phyloP scores from a whole-genome alignment of 2,113 vertebrate genomes.

The Oreotrochilus melanogaster region DNA sequence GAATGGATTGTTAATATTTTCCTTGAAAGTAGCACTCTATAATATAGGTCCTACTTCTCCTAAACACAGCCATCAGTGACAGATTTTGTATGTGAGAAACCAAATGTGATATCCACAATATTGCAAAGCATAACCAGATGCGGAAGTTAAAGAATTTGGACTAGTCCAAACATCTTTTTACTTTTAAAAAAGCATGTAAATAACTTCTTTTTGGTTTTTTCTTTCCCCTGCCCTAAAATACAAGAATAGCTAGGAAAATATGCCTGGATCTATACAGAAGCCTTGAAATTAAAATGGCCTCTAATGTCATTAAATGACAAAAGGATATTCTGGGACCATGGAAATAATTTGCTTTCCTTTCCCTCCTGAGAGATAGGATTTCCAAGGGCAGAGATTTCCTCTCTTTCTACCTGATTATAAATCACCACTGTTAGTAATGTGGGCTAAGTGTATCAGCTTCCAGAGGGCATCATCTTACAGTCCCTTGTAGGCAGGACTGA shows the following conservation, averaged over 20 bases:
- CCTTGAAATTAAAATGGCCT: not conserved
- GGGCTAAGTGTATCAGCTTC: not conserved
- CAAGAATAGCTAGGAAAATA: not conserved
- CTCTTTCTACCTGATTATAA: not conserved
- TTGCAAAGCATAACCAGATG: not conserved
- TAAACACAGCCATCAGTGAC: not conserved
- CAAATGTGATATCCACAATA: not conserved
- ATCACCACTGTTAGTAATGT: not conserved
- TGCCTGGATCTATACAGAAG: not conserved
- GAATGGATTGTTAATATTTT: not conserved
- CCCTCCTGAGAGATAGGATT: not conserved
- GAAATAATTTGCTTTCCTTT: not conserved
- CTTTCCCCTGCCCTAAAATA: not conserved
- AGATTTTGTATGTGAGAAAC: not conserved
- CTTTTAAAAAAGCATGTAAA: rapidly evolving
- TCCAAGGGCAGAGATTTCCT: not conserved
- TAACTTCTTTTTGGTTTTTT: not conserved
- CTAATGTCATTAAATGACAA: not conserved
- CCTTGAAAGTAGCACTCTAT: not conserved
- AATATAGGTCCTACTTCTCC: not conserved
- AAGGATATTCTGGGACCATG: not conserved
- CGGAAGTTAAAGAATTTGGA: not conserved
- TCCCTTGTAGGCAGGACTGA: not conserved
- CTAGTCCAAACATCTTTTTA: not conserved
- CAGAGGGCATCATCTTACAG: not conserved